Conservation (phyloP, 2,888 invertebrate species). For the Herminia tarsipennalis region DNA sequence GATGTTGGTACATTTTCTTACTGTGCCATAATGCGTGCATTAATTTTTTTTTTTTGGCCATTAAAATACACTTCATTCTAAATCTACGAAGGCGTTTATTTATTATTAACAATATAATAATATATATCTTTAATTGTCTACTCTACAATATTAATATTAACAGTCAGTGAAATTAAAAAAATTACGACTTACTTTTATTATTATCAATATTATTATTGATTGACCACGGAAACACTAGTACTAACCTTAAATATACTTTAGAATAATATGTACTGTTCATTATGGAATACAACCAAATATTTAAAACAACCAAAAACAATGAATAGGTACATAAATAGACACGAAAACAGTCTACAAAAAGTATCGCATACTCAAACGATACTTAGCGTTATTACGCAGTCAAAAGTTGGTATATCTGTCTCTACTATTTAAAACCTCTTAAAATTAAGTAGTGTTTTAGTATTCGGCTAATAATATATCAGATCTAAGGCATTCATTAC, state of each 20-base stretch:
- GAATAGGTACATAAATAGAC: neutral
- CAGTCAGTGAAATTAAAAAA: conserved; percentile 5
- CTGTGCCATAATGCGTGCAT: conserved; percentile 1
- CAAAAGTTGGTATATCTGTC: too few relatives aligned
- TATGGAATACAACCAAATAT: conserved; percentile 15
- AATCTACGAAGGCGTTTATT: conserved; percentile 37
- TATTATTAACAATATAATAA: conserved; percentile 17
- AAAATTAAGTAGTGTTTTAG: neutral
- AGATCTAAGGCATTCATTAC: neutral
- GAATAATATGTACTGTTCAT: conserved; percentile 12
- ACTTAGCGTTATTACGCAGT: too few relatives aligned
- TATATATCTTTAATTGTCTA: conserved; percentile 17
- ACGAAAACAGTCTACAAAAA: neutral
- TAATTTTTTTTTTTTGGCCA: conserved; percentile 4
- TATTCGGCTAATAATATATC: too few relatives aligned
- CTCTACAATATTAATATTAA: conserved; percentile 8
- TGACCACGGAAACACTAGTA: neutral
- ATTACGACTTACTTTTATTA: neutral
- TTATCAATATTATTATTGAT: neutral
- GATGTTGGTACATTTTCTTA: neutral
- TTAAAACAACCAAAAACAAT: conserved; percentile 26
- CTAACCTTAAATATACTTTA: conserved; percentile 4
- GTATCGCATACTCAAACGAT: too few relatives aligned
- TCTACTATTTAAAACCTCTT: too few relatives aligned
- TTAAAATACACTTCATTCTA: conserved; percentile 22